A percentile compares a stretch with the other conserved stretches of the same genome.
Conservation (phyloP, 2,888 invertebrate genomes). For the Andrena hattorfiana region DNA sequence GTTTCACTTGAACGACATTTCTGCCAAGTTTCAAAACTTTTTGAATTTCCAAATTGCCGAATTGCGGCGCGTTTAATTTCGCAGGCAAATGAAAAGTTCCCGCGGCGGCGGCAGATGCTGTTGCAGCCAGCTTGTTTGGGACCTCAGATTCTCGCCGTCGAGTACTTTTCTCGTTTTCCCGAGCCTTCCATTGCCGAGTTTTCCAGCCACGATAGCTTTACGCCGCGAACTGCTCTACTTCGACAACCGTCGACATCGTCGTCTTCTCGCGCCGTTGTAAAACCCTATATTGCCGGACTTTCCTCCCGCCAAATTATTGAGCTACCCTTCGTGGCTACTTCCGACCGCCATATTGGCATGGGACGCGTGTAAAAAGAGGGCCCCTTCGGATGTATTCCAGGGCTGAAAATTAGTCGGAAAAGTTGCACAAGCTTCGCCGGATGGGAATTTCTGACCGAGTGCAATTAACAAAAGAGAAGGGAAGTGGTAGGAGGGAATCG, state of each 20-base stretch:
- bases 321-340: slow-evolving; percentile 2
- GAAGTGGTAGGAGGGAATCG: slow-evolving; percentile 32
- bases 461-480: slow-evolving; percentile 44
- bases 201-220: neutral
- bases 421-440: slow-evolving; percentile 39
- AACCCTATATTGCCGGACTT: slow-evolving; percentile 52
- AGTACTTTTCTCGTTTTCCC: slow-evolving; percentile 53
- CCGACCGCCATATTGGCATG: neutral
- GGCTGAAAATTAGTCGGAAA: slow-evolving; percentile 59
- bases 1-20: no score
- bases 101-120: slow-evolving; percentile 46
- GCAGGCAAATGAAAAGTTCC: slow-evolving; percentile 68
- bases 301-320: slow-evolving; percentile 39
- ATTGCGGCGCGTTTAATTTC: slow-evolving; percentile 64
- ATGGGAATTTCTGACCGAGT: slow-evolving; percentile 40
- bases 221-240: slow-evolving; percentile 5
- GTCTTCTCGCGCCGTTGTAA: neutral
- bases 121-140: slow-evolving; percentile 27
- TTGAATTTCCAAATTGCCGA: no score
- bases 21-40: no score
- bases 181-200: slow-evolving; percentile 20
- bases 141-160: slow-evolving; percentile 29
- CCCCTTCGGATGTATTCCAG: slow-evolving; percentile 12
- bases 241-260: slow-evolving; percentile 4
- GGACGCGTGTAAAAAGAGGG: slow-evolving; percentile 6